phyloP scores from a whole-genome alignment of 2,113 vertebrate genomes.

The Myiopsitta monachus region DNA sequence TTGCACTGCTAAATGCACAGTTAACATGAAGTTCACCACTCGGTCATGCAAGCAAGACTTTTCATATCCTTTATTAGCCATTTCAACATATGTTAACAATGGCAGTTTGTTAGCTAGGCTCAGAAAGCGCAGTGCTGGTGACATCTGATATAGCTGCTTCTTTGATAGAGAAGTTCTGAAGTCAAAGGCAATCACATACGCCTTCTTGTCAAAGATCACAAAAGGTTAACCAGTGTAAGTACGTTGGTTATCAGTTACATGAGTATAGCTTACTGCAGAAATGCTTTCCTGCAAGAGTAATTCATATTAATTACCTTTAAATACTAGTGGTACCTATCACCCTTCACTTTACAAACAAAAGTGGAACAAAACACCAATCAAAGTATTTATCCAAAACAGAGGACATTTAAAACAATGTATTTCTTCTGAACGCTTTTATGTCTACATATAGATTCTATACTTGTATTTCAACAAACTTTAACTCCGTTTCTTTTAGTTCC shows the following conservation, averaged over 20 bases:
- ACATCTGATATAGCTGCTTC: constrained; percentile 21
- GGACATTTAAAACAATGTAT: not conserved
- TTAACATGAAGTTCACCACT: constrained; percentile 38
- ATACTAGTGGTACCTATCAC: not conserved
- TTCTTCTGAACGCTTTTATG: not conserved
- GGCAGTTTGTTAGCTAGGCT: constrained; percentile 40
- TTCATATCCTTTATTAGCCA: constrained; percentile 49
- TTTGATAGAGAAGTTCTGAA: constrained; percentile 4
- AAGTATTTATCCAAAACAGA: not conserved
- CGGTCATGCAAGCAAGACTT: constrained; percentile 31
- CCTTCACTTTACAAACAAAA: not conserved
- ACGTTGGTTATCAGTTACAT: not conserved
- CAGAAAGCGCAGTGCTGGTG: constrained; percentile 12
- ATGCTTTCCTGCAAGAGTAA: not conserved
- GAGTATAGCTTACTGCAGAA: not conserved
- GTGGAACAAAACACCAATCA: not conserved
- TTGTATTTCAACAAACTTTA: not conserved
- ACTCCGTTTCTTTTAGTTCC: not conserved
- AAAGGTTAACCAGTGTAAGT: constrained; percentile 19
- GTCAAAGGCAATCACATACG: constrained; percentile 3
- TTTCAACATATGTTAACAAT: constrained; percentile 29
- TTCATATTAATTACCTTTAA: constrained; percentile 24
- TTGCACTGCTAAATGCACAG: not conserved
- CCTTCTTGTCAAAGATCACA: not conserved
- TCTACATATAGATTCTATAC: not conserved